Percentiles rank a stretch among this genome's conserved stretches.
Conservation (phyloP, 2,797 vertebrate genomes). For the Poecilia gillii region DNA sequence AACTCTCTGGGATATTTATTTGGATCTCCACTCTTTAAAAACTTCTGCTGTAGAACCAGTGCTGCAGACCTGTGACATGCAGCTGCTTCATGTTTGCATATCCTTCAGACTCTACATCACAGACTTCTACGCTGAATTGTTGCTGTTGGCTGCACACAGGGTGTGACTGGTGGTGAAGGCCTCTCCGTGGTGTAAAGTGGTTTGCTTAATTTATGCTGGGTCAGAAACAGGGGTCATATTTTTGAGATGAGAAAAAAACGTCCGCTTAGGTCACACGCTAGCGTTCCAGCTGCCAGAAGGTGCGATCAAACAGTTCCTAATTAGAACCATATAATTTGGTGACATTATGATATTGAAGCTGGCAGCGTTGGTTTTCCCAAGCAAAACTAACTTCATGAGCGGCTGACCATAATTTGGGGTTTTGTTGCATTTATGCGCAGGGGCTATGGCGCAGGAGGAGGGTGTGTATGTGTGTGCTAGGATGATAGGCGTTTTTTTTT, state of each 20-base stretch:
- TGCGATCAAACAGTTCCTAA: conserved; percentile 81
- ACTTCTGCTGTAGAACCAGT: background rate
- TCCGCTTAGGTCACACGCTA: conserved; percentile 68
- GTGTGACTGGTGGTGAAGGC: conserved; percentile 68
- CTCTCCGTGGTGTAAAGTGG: conserved; percentile 61
- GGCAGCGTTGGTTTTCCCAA: conserved; percentile 81
- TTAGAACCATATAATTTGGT: conserved; percentile 83
- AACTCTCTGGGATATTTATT: background rate
- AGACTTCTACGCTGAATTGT: conserved; percentile 35
- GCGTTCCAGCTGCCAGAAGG: conserved; percentile 74
- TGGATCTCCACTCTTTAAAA: background rate
- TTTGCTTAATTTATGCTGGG: conserved; percentile 75
- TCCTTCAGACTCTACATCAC: conserved; percentile 54
- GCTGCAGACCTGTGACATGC: conserved; percentile 21
- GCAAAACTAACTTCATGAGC: conserved; percentile 82
- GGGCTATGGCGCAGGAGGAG: conserved; percentile 57
- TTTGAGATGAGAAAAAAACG: conserved; percentile 66
- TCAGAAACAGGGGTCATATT: conserved; percentile 72
- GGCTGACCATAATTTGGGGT: conserved; percentile 84
- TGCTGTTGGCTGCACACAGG: conserved; percentile 60
- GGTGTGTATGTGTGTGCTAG: conserved; percentile 23
- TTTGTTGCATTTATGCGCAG: conserved; percentile 63
- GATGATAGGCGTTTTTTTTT: conserved; percentile 37
- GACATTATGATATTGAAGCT: conserved; percentile 84
- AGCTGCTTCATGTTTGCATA: conserved; percentile 41